Base-by-base conservation (phyloP, 30 jellyfish, hydroid and myxozoan genomes). In the Aurelia coerulea region DNA sequence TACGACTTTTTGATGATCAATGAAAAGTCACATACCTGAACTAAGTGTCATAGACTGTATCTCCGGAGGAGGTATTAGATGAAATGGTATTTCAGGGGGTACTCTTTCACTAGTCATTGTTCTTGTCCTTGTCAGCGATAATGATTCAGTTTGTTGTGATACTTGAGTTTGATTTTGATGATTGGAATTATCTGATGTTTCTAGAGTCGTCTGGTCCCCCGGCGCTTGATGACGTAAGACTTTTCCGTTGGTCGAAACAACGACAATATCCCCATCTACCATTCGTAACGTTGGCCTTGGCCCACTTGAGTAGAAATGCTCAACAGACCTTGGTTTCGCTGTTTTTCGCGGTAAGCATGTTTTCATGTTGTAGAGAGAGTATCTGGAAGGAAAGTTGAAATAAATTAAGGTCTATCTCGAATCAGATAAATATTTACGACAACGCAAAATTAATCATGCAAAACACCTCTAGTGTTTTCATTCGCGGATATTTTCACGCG, bases 251-350 rank as follows among this genome's bases (percentile, higher is more conserved):
- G 84, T 68, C 14, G 91, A 81, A 16, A 81, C 91, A 1, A 81
- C 91, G 34, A 81, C 91, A 18, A 81, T 81, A 68, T 81, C 91
- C 1, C 91, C 91, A 39, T 81, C 91, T 0, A 81, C 91, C 91
- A 81, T 81, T 14, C 91, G 91, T n/a, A 81, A 65, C 33, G 91
- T 81, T 12, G 91, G 91, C 85, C 91, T 68, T 4, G 91, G 91
- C 78, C 91, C 91, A 68, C 84, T 81, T 39, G 91, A 81, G 53
- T 81, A 81, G 62, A 81, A 81, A 81, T 81, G 91, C 53, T 81
- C 91, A n/a, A 81, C 91, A 9, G 78, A 37, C 50, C 91, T 81
- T 7, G 91, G 84, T 34, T 70, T 69, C 15, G 91, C 77, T 17
- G 83, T 29, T 54, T 81, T 81, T 23, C 91, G 76, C 35, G 91